Base-by-base conservation (phyloP, 1,140 invertebrate genomes). In the Drosophila saltans region DNA sequence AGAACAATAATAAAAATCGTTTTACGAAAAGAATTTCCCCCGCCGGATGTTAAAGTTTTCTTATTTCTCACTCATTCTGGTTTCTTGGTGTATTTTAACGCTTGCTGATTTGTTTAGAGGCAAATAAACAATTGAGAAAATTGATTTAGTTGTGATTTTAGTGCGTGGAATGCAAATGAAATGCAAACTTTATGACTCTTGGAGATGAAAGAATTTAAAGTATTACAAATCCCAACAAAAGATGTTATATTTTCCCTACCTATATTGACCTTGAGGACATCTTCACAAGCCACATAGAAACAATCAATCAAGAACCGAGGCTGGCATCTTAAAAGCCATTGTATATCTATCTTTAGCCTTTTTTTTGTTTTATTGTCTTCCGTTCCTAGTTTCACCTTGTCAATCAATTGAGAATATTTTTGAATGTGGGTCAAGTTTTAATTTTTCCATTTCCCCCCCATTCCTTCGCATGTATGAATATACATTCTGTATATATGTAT, bases 1-100 rank as follows among this genome's bases (percentile, higher is more conserved):
- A 9, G 6, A 62, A n/a, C 10, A 40, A 16, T 4, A 61, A 30
- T 26, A 41, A 24, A 43, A 41, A 62, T 62, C 11, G 60, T 62
- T 62, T 39, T 52, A 10, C 8, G 45, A 26, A 36, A 52, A 52
- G 30, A 43, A 75, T 72, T 66, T 16, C 33, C 33, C 69, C 65
- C 64, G 68, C 83, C 83, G 83, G 83, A 88, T 88, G 83, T 80
- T 83, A 89, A 89, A 89, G 83, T 89, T 88, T 80, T 86, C 73
- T 57, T 33, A 39, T 39, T 59, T 59, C 36, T 36, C 6, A 59
- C n/a, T 59, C 57, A 36, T 78, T 64, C 60, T 74, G 63, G 68
- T 65, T 72, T 71, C 69, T 75, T 52, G 80, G 73, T 89, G 70
- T 88, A 78, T 81, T 89, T 80, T 21, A 88, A 89, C 80, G 84